Percentiles rank a stretch among this genome's conserved stretches.
phyloP scores from a whole-genome alignment of 1,140 invertebrate genomes.

The Drosophila lini region DNA sequence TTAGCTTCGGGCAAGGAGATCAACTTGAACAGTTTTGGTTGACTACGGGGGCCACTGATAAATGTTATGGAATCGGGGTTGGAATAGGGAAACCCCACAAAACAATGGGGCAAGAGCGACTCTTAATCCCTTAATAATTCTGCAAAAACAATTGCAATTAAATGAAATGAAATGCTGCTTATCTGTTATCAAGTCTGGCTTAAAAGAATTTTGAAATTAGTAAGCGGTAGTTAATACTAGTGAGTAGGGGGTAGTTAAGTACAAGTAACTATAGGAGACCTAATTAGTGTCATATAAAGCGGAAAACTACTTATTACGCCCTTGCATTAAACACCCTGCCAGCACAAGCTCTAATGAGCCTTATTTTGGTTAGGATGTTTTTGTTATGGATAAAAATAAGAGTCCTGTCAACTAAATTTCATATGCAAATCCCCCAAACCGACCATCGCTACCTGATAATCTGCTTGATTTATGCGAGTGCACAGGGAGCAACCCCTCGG shows the following conservation, averaged over 20 bases:
- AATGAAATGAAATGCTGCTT: slow-evolving; percentile 1
- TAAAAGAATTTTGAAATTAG: background rate
- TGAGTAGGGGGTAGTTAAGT: no score
- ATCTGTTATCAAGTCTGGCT: background rate
- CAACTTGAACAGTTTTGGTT: slow-evolving; percentile 16
- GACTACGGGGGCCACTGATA: slow-evolving; percentile 4
- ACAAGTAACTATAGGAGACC: background rate
- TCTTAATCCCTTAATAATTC: slow-evolving; percentile 1
- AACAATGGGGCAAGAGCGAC: slow-evolving; percentile 1
- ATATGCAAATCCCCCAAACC: slow-evolving; percentile 70
- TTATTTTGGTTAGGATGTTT: background rate
- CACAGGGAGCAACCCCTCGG: slow-evolving; percentile 38
- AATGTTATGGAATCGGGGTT: slow-evolving; percentile 6
- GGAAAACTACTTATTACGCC: background rate
- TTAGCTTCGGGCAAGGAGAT: slow-evolving; percentile 51
- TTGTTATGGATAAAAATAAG: slow-evolving; percentile 18
- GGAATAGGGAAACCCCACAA: background rate
- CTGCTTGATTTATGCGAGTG: slow-evolving; percentile 74
- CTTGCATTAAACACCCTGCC: background rate
- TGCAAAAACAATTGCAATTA: background rate
- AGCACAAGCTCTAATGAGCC: slow-evolving; percentile 9
- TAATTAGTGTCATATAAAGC: background rate
- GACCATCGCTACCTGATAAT: slow-evolving; percentile 77
- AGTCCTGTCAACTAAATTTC: slow-evolving; percentile 73
- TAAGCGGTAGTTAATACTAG: no score